Base-by-base conservation (phyloP, 2,797 vertebrate species). In the Anguilla pacifica region DNA sequence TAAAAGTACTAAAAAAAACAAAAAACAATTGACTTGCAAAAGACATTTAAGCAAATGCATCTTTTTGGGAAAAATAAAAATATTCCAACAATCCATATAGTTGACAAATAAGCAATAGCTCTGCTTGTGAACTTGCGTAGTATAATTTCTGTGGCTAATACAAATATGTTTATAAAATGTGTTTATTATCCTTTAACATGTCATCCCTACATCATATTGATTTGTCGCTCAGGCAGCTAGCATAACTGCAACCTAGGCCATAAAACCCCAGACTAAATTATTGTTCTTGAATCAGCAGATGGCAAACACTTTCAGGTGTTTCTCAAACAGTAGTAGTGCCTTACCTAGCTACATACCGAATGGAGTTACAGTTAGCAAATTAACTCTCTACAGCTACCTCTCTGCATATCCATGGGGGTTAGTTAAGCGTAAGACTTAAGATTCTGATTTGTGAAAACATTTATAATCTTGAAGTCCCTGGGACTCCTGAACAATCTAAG, bases 391-490 rank as follows among this genome's bases (percentile, higher is more conserved):
- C 64, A 4, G 64, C 64, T n/a, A 28, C 28, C 7, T 70, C n/a
- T 70, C 64, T 28, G n/a, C n/a, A n/a, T n/a, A 70, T 2, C n/a
- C 64, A 70, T 17, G 57, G 57, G 17, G 15, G 57, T 59, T 59
- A 59, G 57, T 59, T 59, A 17, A 53, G 57, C 57, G 22, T 59
- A 94, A 93, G 94, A 95, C 93, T 95, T 93, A 91, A 70, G 25
- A 70, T 70, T 70, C 64, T 70, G 64, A 70, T 70, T 70, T 28
- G 25, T 70, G 64, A 19, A 59, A 59, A 19, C 53, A 55, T 10
- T 55, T 59, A 2, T 64, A n/a, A 64, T 64, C 61, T 64, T 22
- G 61, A 22, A n/a, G 61, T n/a, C 22, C 61, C 61, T 67, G 61
- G 25, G 61, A 67, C 61, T 67, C 17, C 22, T 59, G 57, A 59